Evolutionary conservation across 2,113 vertebrate genomes (phyloP), one percentile per base, ranked within the genome.

Genomic region (Argyrosomus japonicus): DNA sequence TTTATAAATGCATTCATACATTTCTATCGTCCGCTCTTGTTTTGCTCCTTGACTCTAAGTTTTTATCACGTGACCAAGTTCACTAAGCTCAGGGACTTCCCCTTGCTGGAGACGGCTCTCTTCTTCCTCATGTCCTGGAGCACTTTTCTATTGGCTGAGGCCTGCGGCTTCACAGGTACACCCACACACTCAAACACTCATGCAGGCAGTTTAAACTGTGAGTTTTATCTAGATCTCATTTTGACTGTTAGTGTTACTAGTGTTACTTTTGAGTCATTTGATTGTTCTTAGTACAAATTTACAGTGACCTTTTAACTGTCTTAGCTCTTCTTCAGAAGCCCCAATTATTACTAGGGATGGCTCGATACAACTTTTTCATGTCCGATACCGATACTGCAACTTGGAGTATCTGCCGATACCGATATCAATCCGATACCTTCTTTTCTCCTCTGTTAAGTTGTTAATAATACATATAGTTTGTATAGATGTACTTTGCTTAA

Each of bases 91-190:
- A 95, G 97, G 12, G 98, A 99, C 86, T 99, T 99, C 90, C 97
- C 96, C 0, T 81, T 99, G 86, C 90, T 99, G 92, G 98, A 99
- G 94, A 99, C 98, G 0, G 98, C 97, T 8, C 91, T 99, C 47
- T 99, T 99, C 89, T 99, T 99, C 95, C 83, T 99, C 84, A 98
- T 99, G 98, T 99, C 98, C 65, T 99, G 98, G 98, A 99, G 98
- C 91, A 99, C 98, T 0, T 99, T 99, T 83, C 96, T 99, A 45
- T 89, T 99, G 91, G 98, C 98, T 0, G 98, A 99, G 90, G 98
- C 98, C 0, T 99, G 98, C 64, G 97, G 97, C 17, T 98, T 99
- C 93, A 99, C 97, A 91, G 98, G 98, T 98, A 94, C 36, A 9
- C 17, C 75, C 23, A 19, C 47, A 79, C 15, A 32, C 48, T 40